These are phyloP conservation scores for Stigmatopora nigra DNA, from an alignment of 2,113 vertebrate species.

Conservation along the genomic window DNA sequence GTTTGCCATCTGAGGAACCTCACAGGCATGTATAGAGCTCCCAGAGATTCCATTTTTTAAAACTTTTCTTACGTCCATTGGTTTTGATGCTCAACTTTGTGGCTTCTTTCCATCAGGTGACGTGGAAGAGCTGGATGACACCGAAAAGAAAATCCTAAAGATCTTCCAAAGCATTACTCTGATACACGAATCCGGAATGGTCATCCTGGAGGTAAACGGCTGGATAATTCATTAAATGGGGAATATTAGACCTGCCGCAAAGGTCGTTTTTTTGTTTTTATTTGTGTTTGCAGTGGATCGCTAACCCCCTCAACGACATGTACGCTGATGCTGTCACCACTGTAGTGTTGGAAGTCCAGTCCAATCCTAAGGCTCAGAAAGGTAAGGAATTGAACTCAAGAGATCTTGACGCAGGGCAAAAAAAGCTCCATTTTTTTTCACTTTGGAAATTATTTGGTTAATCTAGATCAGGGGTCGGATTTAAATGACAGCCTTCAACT, in stretches of 20 bases:
- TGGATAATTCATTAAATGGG: background rate
- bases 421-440: background rate
- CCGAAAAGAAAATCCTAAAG: slow-evolving; percentile 85
- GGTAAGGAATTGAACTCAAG: slow-evolving; percentile 17
- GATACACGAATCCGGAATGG: slow-evolving; percentile 85
- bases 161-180: slow-evolving; percentile 90
- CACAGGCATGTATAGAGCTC: slow-evolving; percentile 65
- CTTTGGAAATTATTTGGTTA: background rate
- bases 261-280: background rate
- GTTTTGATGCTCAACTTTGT: background rate
- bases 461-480: no score
- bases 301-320: slow-evolving; percentile 97
- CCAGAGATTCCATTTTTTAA: background rate
- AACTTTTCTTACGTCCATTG: background rate
- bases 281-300: slow-evolving; percentile 82
- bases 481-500: no score
- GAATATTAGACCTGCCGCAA: no score
- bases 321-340: slow-evolving; percentile 94
- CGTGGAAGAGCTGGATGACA: slow-evolving; percentile 88
- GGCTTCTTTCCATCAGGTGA: slow-evolving; percentile 72
- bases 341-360: slow-evolving; percentile 93
- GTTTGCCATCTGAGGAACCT: slow-evolving; percentile 84
- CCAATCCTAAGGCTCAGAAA: slow-evolving; percentile 91
- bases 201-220: slow-evolving; percentile 84
- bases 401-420: background rate